phyloP scores from a whole-genome alignment of 2,888 invertebrate genomes.

The Drosophila formosana region DNA sequence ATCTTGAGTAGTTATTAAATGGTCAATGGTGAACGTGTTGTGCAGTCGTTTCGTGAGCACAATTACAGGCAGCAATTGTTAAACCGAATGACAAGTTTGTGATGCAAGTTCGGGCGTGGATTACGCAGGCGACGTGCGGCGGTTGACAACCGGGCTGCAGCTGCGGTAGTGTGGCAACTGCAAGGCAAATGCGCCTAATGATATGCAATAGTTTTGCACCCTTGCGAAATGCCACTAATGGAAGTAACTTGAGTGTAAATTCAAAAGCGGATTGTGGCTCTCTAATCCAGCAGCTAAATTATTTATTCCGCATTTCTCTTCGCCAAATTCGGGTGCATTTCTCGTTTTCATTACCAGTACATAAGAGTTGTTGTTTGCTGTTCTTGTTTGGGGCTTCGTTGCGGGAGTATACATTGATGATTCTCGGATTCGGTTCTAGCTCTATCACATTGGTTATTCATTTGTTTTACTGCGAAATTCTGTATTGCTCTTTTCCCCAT shows the following conservation, averaged over 20 bases:
- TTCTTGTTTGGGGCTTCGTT: slow-evolving; percentile 6
- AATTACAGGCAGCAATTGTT: slow-evolving; percentile 39
- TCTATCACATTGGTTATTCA: slow-evolving; percentile 46
- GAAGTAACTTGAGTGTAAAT: slow-evolving; percentile 79
- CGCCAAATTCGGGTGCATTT: slow-evolving; percentile 34
- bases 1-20: background rate
- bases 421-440: slow-evolving; percentile 6
- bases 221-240: slow-evolving; percentile 68
- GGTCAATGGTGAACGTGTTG: slow-evolving; percentile 21
- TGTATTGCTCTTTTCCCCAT: slow-evolving; percentile 19
- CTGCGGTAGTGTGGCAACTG: slow-evolving; percentile 8
- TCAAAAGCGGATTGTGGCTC: slow-evolving; percentile 79
- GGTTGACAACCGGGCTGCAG: slow-evolving; percentile 36
- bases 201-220: slow-evolving; percentile 72
- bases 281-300: slow-evolving; percentile 74
- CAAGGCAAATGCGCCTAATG: slow-evolving; percentile 59
- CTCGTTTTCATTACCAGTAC: slow-evolving; percentile 8
- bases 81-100: slow-evolving; percentile 44
- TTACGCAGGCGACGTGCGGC: slow-evolving; percentile 57
- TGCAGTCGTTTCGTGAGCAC: slow-evolving; percentile 39
- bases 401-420: slow-evolving; percentile 37
- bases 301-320: slow-evolving; percentile 77
- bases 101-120: slow-evolving; percentile 62
- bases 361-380: slow-evolving; percentile 5
- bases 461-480: slow-evolving; percentile 65